A percentile compares a stretch with the other conserved stretches of the same genome.
These are phyloP conservation scores for Suricata suricatta DNA, from an alignment of 2,113 vertebrate species.

Conservation along the genomic window DNA sequence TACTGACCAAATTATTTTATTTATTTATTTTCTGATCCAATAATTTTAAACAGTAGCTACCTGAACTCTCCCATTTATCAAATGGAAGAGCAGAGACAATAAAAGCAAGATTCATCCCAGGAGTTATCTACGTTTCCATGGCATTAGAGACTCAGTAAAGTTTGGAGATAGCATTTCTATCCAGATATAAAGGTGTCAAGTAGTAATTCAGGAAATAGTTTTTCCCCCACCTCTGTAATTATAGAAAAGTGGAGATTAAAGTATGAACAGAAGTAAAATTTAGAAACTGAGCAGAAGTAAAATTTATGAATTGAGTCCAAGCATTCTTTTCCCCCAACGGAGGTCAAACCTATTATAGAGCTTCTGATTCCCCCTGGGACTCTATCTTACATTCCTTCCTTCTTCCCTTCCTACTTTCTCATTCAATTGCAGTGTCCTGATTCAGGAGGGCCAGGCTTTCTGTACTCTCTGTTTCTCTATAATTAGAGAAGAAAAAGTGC, in stretches of 20 bases:
- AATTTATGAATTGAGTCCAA: background rate
- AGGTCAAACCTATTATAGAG: background rate
- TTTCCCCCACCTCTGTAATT: background rate
- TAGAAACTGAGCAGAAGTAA: background rate
- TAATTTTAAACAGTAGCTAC: background rate
- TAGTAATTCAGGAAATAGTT: background rate
- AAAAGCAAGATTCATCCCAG: background rate
- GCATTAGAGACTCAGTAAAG: background rate
- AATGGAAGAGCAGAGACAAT: background rate
- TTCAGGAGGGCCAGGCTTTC: background rate
- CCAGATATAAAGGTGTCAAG: background rate
- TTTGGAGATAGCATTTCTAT: background rate
- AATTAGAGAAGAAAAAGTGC: background rate
- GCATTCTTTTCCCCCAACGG: background rate
- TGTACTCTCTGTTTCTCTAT: background rate
- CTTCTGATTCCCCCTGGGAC: background rate
- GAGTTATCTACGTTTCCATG: background rate
- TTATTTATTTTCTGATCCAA: background rate
- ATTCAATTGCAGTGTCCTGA: background rate
- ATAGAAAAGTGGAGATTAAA: background rate
- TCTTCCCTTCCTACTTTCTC: background rate
- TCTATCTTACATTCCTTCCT: background rate
- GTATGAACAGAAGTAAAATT: slow-evolving; percentile 1
- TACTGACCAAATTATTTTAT: background rate
- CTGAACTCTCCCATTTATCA: background rate